Evolutionary conservation across 1,140 invertebrate species (phyloP).

Genomic region (Venturia canescens): DNA sequence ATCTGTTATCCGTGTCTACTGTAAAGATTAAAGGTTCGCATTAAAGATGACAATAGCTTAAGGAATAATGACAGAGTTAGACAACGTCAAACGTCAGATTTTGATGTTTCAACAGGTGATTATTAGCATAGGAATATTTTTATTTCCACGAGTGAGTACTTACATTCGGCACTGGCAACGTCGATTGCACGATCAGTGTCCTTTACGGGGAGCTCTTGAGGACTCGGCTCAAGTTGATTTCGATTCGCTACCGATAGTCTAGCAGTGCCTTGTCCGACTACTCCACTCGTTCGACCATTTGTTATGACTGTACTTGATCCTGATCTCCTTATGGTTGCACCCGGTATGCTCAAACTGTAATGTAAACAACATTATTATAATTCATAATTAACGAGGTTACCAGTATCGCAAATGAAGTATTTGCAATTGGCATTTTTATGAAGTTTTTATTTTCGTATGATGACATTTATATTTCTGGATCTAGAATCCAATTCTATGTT

Average conservation of each 20-base stretch:
- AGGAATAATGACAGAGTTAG: conserved; percentile 8
- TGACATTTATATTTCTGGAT: too few relatives aligned
- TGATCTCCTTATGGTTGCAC: conserved; percentile 64
- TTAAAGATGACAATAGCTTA: conserved; percentile 46
- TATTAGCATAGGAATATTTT: too few relatives aligned
- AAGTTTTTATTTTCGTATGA: too few relatives aligned
- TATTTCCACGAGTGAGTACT: conserved; percentile 49
- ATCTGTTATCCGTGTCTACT: conserved; percentile 73
- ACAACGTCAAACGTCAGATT: neutral
- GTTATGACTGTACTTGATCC: conserved; percentile 66
- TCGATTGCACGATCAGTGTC: conserved; percentile 73
- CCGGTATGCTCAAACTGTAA: conserved; percentile 63
- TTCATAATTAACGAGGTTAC: too few relatives aligned
- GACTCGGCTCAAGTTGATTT: conserved; percentile 73
- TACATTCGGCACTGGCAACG: conserved; percentile 75
- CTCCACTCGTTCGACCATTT: conserved; percentile 61
- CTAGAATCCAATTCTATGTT: too few relatives aligned
- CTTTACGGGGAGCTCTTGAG: conserved; percentile 75
- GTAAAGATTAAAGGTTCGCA: conserved; percentile 64
- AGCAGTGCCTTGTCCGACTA: conserved; percentile 57
- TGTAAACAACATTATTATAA: conserved; percentile 54
- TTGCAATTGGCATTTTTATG: too few relatives aligned
- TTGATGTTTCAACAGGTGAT: too few relatives aligned
- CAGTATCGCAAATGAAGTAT: too few relatives aligned
- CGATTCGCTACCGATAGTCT: conserved; percentile 63